Base-by-base conservation (phyloP, 2,888 invertebrate genomes). In the Drosophila flavopinicola region DNA sequence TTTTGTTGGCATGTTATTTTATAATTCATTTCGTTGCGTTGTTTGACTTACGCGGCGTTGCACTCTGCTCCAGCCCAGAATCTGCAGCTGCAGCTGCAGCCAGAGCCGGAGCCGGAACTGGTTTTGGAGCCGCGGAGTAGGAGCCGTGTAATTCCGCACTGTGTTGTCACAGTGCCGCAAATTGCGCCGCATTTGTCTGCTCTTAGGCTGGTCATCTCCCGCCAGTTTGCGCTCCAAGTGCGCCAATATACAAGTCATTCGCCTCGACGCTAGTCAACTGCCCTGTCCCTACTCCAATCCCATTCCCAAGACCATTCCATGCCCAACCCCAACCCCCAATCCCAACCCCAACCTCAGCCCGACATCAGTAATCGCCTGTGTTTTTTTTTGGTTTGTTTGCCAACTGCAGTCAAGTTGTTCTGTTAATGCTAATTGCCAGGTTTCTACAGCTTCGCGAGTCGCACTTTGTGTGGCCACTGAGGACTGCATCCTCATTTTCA, bases 11-110 rank as follows among this genome's bases (percentile, higher is more conserved):
- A 78, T 85, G 85, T 84, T 84, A 78, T 85, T 85, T 85, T 82
- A 85, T 85, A 86, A 86, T 85, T 86, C 85, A 85, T 85, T 86
- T 83, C 77, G 77, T 83, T 83, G 73, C 80, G 78, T 77, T 79
- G 79, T 85, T 85, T 79, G 78, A 83, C 85, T 76, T 80, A 69
- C 74, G 77, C 66, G 74, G 57, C 56, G 38, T 33, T 66, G 69
- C 59, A 58, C 65, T 56, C 32, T 49, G 63, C 49, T 33, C 24
- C 56, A 10, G n/a, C 27, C 35, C 52, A 30, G 39, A 39, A 52
- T 33, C 27, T 39, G 32, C 20, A 52, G 39, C 56, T 25, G 53
- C 38, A 20, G 20, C 20, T 20, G 47, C 23, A 27, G 45, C 37
- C 23, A n/a, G 27, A 42, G 38, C 27, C 24, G 23, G 15, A 47